Evolutionary conservation across 2,797 vertebrate genomes (phyloP).

Genomic region (Phoebastria nigripes): DNA sequence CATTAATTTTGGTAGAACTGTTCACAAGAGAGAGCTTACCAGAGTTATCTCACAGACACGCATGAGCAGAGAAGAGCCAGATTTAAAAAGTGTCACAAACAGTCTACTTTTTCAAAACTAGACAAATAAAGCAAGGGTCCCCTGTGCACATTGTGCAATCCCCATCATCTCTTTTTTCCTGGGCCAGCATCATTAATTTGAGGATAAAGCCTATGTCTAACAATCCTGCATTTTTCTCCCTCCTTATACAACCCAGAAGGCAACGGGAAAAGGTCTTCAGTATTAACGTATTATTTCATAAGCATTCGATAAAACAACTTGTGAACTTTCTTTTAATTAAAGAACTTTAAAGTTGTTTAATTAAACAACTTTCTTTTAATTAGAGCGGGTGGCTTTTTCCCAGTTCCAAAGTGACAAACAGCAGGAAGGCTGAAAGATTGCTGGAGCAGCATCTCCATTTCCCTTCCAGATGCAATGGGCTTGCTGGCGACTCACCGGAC

Average conservation of each 20-base stretch:
- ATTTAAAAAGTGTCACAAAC: not conserved
- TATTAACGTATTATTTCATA: not conserved
- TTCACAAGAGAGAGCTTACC: not conserved
- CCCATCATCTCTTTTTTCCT: not conserved
- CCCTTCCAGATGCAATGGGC: not conserved
- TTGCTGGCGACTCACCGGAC: fast-evolving
- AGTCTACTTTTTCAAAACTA: not conserved
- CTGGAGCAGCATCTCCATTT: not conserved
- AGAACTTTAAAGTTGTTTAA: not conserved
- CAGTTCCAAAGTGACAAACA: not conserved
- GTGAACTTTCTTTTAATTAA: not conserved
- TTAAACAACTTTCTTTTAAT: not conserved
- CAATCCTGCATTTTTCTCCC: not conserved
- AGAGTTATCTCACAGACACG: not conserved
- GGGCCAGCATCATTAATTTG: not conserved
- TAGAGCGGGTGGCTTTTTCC: not conserved
- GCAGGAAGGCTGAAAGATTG: not conserved
- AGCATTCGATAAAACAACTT: not conserved
- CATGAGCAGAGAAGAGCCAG: not conserved
- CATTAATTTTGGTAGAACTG: not conserved
- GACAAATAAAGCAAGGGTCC: not conserved
- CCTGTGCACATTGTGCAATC: not conserved
- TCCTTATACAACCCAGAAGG: not conserved
- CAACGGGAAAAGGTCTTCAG: not conserved
- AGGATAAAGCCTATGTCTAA: not conserved